Base-by-base conservation (phyloP, 2,113 vertebrate species). In the Nyctibius bracteatus region DNA sequence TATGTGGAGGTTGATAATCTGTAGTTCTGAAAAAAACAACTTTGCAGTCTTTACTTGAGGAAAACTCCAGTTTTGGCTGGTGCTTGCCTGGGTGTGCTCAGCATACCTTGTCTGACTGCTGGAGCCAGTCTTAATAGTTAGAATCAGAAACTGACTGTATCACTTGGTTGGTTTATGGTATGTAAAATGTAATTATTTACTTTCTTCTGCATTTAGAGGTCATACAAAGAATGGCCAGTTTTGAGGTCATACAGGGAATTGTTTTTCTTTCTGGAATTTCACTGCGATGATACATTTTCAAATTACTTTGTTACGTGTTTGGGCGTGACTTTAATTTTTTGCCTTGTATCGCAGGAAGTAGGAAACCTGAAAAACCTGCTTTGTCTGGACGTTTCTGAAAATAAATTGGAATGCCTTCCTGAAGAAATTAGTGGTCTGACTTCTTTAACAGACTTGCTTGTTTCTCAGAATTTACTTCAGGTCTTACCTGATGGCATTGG, bases 331-430 rank as follows among this genome's bases (percentile, higher is more conserved):
- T 86, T 75, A 44, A 63, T 81, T 92, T 89, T 96, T 70, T 92
- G 58, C 71, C 86, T 95, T 96, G 71, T 84, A 67, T 87, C 19
- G 2, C 74, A 99, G 99, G 99, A 99, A 97, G 98, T 99, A 92
- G 99, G 99, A 96, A 98, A 97, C 86, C 98, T 99, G 98, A 99
- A 98, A 97, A 99, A 97, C 98, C 98, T 99, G 94, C 96, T 99
- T 74, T 99, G 99, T 98, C 98, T 99, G 96, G 99, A 99, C 97
- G 98, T 99, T 79, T 99, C 99, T 15, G 99, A 99, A 98, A 99
- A 99, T 97, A 99, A 99, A 97, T 96, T 99, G 97, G 99, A 99
- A 97, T 98, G 96, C 92, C 99, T 99, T 95, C 99, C 99, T 51
- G 99, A 99, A 93, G 99, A 99, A 97, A 97, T 99, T 82, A 99